Evolutionary conservation across 2,888 invertebrate genomes (phyloP), one percentile per base, ranked within the genome.

Genomic region (Leptarthrus brevirostris): DNA sequence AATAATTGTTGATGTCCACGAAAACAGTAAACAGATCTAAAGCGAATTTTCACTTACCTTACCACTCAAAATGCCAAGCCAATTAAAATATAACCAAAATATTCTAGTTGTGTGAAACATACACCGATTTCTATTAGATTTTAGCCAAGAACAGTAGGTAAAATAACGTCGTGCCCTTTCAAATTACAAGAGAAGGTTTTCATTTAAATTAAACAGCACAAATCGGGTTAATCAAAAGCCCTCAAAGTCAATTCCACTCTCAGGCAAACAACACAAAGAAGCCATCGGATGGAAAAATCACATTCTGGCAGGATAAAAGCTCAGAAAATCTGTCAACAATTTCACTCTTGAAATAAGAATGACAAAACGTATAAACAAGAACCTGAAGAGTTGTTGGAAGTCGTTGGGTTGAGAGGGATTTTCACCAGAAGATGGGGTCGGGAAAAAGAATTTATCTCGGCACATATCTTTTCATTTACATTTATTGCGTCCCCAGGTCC

Each of bases 221-320:
- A 69, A 69, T 69, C 69, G 69, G 69, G 69, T 69, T 69, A 69
- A 69, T 69, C 69, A 69, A 69, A 69, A 69, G 69, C 69, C 69
- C 52, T 69, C 69, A 69, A 69, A 69, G 69, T 69, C 69, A 34
- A 69, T 69, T 52, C 30, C 52, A 52, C 69, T 69, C 20, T 16
- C n/a, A 16, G 22, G 20, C 3, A 52, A 18, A 47, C 49, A 30
- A 30, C 34, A 69, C 47, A 69, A 69, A 69, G 69, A 30, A 69
- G 69, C 24, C 69, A 34, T 52, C 52, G 30, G 52, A 44, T 30
- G 52, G 52, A 69, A 69, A 69, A 69, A 69, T 69, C 69, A 52
- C 52, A 69, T 52, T 52, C 69, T 69, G 69, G 34, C 69, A 69
- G 69, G 69, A 69, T 69, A 52, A 52, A 69, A 69, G 69, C 69